Evolutionary conservation across 2,797 vertebrate genomes (phyloP).

Genomic region (Labroides dimidiatus): DNA sequence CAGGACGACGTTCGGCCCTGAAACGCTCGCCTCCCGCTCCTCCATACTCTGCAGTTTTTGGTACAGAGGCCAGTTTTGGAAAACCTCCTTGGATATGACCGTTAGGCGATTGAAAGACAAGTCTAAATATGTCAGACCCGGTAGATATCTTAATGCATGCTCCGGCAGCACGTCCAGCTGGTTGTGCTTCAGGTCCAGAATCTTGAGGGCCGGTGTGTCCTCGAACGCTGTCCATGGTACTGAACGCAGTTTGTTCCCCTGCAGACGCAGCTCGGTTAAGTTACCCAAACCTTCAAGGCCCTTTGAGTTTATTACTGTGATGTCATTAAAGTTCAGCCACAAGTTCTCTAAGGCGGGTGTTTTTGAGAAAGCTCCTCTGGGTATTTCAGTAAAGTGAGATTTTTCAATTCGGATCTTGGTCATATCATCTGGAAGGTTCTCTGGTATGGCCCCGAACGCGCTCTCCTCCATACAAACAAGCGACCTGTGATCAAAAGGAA

Average conservation of each 20-base stretch:
- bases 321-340: slow-evolving; percentile 94
- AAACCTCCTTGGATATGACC: slow-evolving; percentile 92
- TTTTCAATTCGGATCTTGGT: slow-evolving; percentile 93
- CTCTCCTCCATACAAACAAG: slow-evolving; percentile 88
- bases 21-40: slow-evolving; percentile 45
- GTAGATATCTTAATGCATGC: slow-evolving; percentile 88
- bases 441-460: slow-evolving; percentile 85
- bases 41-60: slow-evolving; percentile 77
- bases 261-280: slow-evolving; percentile 91
- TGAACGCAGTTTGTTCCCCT: slow-evolving; percentile 91
- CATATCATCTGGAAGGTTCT: slow-evolving; percentile 86
- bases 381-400: slow-evolving; percentile 90
- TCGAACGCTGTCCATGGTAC: slow-evolving; percentile 94
- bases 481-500: slow-evolving; percentile 80
- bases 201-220: slow-evolving; percentile 86
- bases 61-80: slow-evolving; percentile 91
- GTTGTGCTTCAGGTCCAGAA: slow-evolving; percentile 94
- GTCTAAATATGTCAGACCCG: slow-evolving; percentile 92
- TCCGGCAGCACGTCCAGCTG: slow-evolving; percentile 91
- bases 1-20: slow-evolving; percentile 82
- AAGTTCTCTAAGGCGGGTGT: slow-evolving; percentile 86
- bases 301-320: slow-evolving; percentile 90
- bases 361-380: slow-evolving; percentile 84
- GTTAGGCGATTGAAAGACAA: slow-evolving; percentile 94
- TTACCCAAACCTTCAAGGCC: slow-evolving; percentile 86